Percentiles rank a stretch among this genome's conserved stretches.
These are phyloP conservation scores for Campodea augens DNA, from an alignment of 1,140 invertebrate species.

Conservation along the genomic window DNA sequence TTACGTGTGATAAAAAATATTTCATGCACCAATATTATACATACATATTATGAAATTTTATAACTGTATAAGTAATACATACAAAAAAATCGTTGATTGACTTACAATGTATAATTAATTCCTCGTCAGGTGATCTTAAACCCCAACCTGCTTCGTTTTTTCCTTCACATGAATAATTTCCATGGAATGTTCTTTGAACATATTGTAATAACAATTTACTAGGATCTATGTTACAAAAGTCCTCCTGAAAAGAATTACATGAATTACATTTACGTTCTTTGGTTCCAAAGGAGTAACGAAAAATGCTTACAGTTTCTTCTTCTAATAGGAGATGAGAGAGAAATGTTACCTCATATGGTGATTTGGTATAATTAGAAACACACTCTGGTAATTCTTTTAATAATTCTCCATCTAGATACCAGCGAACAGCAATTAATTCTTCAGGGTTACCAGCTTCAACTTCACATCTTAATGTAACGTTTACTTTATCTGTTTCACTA, in stretches of 20 bases:
- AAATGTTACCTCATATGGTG: too few relatives aligned
- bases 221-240: slow-evolving; percentile 62
- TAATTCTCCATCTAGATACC: slow-evolving; percentile 64
- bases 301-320: not conserved
- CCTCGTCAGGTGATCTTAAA: slow-evolving; percentile 42
- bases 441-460: slow-evolving; percentile 36
- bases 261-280: not conserved
- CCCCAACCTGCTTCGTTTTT: slow-evolving; percentile 73
- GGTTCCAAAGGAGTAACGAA: not conserved
- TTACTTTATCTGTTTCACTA: slow-evolving; percentile 53
- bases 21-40: too few relatives aligned
- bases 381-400: slow-evolving; percentile 70
- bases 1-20: too few relatives aligned
- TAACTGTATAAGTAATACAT: too few relatives aligned
- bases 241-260: slow-evolving; percentile 13
- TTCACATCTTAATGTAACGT: slow-evolving; percentile 64
- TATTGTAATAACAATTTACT: slow-evolving; percentile 59
- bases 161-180: slow-evolving; percentile 80
- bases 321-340: too few relatives aligned
- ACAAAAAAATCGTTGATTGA: too few relatives aligned
- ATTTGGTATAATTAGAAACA: slow-evolving; percentile 28
- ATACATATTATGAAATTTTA: too few relatives aligned
- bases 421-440: slow-evolving; percentile 29
- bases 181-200: slow-evolving; percentile 63
- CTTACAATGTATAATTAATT: slow-evolving; percentile 59